These are phyloP conservation scores for Craniophora ligustri DNA, from an alignment of 2,888 invertebrate genomes.

Conservation along the genomic window DNA sequence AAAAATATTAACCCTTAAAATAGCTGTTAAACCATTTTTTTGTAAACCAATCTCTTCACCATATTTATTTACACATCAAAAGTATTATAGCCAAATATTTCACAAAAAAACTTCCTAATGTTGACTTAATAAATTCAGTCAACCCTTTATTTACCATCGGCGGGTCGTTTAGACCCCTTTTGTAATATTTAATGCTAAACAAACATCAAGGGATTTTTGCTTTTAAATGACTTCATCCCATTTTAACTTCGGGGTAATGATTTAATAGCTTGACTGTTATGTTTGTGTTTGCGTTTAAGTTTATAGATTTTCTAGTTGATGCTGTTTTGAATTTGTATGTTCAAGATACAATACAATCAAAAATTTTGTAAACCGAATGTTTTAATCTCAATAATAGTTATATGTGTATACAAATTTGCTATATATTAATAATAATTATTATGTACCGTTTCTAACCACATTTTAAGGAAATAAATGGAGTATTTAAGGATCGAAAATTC, in stretches of 20 bases:
- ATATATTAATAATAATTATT: too few species aligned
- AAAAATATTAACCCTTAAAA: conserved; percentile 11
- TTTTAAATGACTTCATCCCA: conserved; percentile 81
- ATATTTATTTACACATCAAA: conserved; percentile 67
- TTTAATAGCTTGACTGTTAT: conserved; percentile 55
- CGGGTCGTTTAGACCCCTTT: conserved; percentile 80
- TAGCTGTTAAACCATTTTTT: conserved; percentile 18
- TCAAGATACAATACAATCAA: too few species aligned
- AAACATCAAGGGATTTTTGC: conserved; percentile 81
- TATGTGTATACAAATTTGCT: too few species aligned
- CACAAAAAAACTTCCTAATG: conserved; percentile 69
- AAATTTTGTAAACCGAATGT: too few species aligned
- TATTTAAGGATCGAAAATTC: too few species aligned
- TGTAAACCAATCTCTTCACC: conserved; percentile 31
- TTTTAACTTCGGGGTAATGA: conserved; percentile 44
- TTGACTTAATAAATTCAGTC: conserved; percentile 76
- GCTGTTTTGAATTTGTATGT: too few species aligned
- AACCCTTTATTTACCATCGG: conserved; percentile 84
- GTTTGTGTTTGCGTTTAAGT: conserved; percentile 54
- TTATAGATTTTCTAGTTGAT: conserved; percentile 1
- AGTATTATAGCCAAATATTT: conserved; percentile 71
- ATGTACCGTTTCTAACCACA: too few species aligned
- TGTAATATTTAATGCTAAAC: conserved; percentile 87
- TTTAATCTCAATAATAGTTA: too few species aligned
- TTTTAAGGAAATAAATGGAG: too few species aligned